Base-by-base conservation (phyloP, 2,113 vertebrate species). In the Pithys albifrons region DNA sequence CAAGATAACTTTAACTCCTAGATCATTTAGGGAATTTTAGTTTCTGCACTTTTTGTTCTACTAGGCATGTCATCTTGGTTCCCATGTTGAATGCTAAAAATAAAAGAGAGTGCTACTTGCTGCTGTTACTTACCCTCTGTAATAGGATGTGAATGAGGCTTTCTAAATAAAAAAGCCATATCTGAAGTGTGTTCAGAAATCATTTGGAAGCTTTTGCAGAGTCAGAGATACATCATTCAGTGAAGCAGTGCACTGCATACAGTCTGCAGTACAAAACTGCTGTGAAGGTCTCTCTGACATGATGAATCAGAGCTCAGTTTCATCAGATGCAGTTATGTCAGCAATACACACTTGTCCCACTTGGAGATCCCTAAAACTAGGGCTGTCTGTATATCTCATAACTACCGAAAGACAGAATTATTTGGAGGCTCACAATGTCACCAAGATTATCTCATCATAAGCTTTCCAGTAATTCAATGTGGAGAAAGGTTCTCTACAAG, bases 191-290 rank as follows among this genome's bases (percentile, higher is more conserved):
- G 28, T 17, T 37, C n/a, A 49, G 62, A 85, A 91, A 79, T 37
- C 2, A 19, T 28, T 15, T 41, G 58, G 45, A 83, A 79, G 54
- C 13, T 54, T 4, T 48, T 72, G 16, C 35, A 69, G 54, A n/a
- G 11, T 23, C 48, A 19, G 39, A 46, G 14, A 39, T 57, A 15
- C 66, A 55, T 51, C 0, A 1, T 74, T 81, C 0, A 2, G 6
- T 65, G 55, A 83, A 35, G 19, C 19, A 45, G 20, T 35, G 37
- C 9, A 14, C 35, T 55, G 67, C 9, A 48, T 28, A 37, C 43
- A 65, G 9, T 10, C 37, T 61, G 69, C n/a, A 48, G 54, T 48
- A 23, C 10, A 59, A 71, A 89, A 59, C 23, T 14, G 20, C 33
- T 46, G 14, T 59, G 62, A 46, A 75, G 28, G 45, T 51, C 33